phyloP scores from a whole-genome alignment of 1,140 invertebrate genomes.

The Zaprionus inermis region DNA sequence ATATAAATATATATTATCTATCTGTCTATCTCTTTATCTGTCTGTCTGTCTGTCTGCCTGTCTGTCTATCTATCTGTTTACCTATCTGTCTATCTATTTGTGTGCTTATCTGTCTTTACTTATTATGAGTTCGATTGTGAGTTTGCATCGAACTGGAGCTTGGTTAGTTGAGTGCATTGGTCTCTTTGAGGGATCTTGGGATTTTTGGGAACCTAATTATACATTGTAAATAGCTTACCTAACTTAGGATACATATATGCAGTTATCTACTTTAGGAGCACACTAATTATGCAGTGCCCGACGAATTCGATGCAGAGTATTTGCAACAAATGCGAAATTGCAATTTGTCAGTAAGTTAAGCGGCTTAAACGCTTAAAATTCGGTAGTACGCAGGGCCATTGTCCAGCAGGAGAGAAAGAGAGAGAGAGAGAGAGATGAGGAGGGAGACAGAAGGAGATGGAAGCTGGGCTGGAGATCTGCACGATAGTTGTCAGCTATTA shows the following conservation, averaged over 20 bases:
- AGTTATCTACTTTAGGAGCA: background rate
- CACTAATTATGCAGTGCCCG: constrained; percentile 15
- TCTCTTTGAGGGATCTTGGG: too few species aligned
- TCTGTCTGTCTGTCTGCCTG: too few species aligned
- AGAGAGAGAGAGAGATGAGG: background rate
- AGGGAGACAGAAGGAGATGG: background rate
- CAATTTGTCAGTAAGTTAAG: constrained; percentile 49
- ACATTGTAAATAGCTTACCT: background rate
- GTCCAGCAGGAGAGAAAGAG: background rate
- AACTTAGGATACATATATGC: background rate
- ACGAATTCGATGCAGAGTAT: background rate
- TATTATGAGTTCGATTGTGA: too few species aligned
- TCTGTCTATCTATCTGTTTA: too few species aligned
- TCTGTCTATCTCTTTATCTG: too few species aligned
- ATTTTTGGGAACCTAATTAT: too few species aligned
- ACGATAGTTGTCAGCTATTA: constrained; percentile 36
- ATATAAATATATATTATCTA: too few species aligned
- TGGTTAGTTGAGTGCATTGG: too few species aligned
- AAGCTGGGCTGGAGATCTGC: background rate
- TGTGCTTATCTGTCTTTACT: too few species aligned
- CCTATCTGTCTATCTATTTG: too few species aligned
- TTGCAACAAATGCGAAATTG: constrained; percentile 23
- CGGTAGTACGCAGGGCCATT: constrained; percentile 2
- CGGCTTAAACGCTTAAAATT: constrained; percentile 54
- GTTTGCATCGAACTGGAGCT: too few species aligned